Evolutionary conservation across 2,888 invertebrate genomes (phyloP).

Genomic region (Temnothorax ravouxi): DNA sequence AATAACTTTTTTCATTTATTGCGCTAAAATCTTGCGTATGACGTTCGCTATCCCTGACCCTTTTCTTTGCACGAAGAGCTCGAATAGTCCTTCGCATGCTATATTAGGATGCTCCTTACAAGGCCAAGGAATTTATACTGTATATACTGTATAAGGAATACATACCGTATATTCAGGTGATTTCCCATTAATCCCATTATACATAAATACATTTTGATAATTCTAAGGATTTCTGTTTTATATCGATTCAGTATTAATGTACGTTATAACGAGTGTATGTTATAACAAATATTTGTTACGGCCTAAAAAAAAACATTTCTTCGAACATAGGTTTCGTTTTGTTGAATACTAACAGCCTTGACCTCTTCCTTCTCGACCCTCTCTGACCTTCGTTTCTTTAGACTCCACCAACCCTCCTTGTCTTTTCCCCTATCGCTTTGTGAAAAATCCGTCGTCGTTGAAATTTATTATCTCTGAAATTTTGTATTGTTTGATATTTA

Average conservation of each 20-base stretch:
- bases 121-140: slow-evolving; percentile 36
- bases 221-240: background rate
- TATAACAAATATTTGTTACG: background rate
- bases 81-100: slow-evolving; percentile 54
- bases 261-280: background rate
- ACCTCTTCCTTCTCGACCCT: background rate
- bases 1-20: slow-evolving; percentile 74
- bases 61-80: slow-evolving; percentile 57
- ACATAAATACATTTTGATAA: background rate
- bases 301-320: background rate
- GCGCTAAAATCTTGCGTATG: slow-evolving; percentile 63
- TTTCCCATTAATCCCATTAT: background rate
- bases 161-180: background rate
- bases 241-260: background rate
- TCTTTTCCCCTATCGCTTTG: background rate
- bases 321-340: background rate
- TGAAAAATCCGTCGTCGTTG: background rate
- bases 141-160: background rate
- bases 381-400: background rate
- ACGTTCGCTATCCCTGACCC: slow-evolving; percentile 70
- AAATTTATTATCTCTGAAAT: background rate
- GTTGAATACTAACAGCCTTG: background rate
- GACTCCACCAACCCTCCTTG: background rate
- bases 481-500: background rate
- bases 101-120: slow-evolving; percentile 31